These are phyloP conservation scores for Erebia epiphron DNA, from an alignment of 2,888 invertebrate genomes.

Conservation along the genomic window DNA sequence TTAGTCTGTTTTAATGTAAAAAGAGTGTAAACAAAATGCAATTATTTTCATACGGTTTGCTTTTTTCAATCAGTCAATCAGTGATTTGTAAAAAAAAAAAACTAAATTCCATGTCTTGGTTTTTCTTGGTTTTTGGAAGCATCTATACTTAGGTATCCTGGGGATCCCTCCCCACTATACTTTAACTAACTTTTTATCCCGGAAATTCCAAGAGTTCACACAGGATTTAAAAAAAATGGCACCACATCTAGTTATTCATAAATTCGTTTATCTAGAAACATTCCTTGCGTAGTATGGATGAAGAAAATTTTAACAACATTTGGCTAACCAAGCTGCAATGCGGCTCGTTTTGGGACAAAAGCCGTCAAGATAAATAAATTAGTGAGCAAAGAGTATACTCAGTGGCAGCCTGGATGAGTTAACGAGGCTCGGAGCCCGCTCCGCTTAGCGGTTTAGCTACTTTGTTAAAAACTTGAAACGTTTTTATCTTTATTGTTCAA, in stretches of 20 bases:
- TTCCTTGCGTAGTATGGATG: background rate
- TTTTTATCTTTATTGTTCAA: background rate
- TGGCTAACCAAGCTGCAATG: conserved; percentile 23
- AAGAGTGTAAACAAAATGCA: background rate
- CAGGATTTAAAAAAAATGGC: no score
- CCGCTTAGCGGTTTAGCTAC: conserved; percentile 9
- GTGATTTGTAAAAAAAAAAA: no score
- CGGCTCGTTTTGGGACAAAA: conserved; percentile 22
- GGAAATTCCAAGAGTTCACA: no score
- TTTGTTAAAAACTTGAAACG: conserved; percentile 7
- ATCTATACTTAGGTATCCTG: no score
- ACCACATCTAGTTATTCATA: no score
- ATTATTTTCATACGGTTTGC: no score
- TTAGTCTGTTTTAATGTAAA: background rate
- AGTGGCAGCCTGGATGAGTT: conserved; percentile 19
- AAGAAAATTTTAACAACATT: conserved; percentile 15
- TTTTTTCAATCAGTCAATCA: no score
- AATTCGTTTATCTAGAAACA: background rate
- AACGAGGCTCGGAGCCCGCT: conserved; percentile 17
- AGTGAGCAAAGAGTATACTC: conserved; percentile 21
- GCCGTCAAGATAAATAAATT: conserved; percentile 26
- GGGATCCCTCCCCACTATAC: no score
- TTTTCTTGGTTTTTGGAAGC: no score
- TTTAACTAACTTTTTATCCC: no score
- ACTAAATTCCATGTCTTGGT: no score